phyloP scores from a whole-genome alignment of 2,797 vertebrate genomes.

The Bryconaethiops microstoma region DNA sequence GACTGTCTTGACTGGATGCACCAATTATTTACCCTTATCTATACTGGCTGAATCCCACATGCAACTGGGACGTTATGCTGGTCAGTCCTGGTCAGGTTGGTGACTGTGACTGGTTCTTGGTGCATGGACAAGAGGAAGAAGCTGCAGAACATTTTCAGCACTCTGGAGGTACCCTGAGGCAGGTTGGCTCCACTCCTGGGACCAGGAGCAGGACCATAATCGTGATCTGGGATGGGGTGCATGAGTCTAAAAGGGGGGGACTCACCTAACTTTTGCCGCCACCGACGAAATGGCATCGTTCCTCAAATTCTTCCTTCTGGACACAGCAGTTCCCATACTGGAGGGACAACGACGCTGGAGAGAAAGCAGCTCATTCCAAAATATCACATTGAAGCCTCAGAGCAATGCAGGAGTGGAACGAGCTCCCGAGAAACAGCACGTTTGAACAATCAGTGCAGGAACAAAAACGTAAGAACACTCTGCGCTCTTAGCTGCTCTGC shows the following conservation, averaged over 20 bases:
- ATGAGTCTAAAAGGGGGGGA: slow-evolving; percentile 41
- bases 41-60: neutral
- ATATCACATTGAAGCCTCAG: slow-evolving; percentile 49
- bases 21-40: neutral
- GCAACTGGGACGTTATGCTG: neutral
- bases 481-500: neutral
- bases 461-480: neutral
- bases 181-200: neutral
- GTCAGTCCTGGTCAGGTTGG: neutral
- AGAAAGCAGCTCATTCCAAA: slow-evolving; percentile 78
- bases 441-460: neutral
- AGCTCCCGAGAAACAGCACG: slow-evolving; percentile 4
- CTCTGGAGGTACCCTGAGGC: slow-evolving; percentile 10
- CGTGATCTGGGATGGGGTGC: neutral
- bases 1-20: neutral
- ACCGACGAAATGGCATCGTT: slow-evolving; percentile 97
- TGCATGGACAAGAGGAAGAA: slow-evolving; percentile 1
- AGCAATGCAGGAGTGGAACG: slow-evolving; percentile 60
- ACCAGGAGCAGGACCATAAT: too few relatives aligned
- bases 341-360: slow-evolving; percentile 78
- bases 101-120: slow-evolving; percentile 25
- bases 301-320: slow-evolving; percentile 93
- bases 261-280: slow-evolving; percentile 98
- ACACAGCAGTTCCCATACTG: slow-evolving; percentile 96
- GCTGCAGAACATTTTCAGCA: slow-evolving; percentile 7